Conservation (phyloP, 1,140 invertebrate genomes). For the Spodoptera frugiperda region DNA sequence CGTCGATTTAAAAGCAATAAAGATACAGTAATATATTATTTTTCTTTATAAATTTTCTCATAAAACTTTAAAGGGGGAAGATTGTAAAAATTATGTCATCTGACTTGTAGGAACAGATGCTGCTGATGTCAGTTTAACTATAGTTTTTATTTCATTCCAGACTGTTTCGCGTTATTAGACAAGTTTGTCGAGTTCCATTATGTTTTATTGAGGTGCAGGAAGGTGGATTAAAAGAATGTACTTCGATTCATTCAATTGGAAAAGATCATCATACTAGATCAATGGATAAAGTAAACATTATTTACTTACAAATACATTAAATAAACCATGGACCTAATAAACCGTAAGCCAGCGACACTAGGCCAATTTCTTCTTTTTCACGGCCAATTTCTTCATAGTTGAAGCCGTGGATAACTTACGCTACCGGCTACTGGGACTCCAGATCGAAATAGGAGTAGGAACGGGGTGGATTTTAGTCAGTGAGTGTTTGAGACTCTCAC, state of each 20-base stretch:
- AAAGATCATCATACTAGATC: too few relatives aligned
- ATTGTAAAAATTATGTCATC: constrained; percentile 31
- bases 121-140: constrained; percentile 20
- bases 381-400: too few relatives aligned
- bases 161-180: constrained; percentile 34
- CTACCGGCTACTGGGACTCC: too few relatives aligned
- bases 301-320: too few relatives aligned
- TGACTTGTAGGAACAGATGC: constrained; percentile 10
- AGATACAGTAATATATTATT: background rate
- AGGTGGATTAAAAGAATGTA: background rate
- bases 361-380: too few relatives aligned
- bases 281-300: background rate
- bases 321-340: background rate
- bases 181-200: constrained; percentile 26
- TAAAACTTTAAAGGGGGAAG: background rate
- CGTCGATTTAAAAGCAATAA: too few relatives aligned
- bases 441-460: too few relatives aligned
- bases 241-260: background rate
- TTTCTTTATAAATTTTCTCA: background rate
- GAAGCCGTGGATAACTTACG: too few relatives aligned
- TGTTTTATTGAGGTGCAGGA: constrained; percentile 10
- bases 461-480: too few relatives aligned
- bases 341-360: too few relatives aligned
- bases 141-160: constrained; percentile 34
- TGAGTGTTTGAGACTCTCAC: too few relatives aligned